Conservation (phyloP, 1,140 invertebrate species). For the Brachystomella parvula region DNA sequence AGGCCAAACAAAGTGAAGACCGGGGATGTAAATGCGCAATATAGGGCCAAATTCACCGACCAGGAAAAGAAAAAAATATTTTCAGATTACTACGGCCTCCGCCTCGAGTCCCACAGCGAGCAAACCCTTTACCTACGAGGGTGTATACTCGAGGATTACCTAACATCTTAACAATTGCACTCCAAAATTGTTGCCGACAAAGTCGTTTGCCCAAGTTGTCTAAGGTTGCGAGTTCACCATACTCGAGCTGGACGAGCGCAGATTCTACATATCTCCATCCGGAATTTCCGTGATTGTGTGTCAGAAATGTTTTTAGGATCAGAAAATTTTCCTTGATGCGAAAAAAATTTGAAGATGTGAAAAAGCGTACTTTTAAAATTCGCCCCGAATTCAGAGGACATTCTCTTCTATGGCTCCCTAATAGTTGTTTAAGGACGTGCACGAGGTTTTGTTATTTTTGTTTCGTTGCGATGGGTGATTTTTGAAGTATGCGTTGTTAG, state of each 20-base stretch:
- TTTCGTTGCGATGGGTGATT: too few species aligned
- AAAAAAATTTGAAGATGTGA: neutral
- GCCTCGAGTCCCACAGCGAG: neutral
- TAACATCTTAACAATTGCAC: too few species aligned
- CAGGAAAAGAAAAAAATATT: neutral
- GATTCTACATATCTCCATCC: neutral
- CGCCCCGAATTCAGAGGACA: neutral
- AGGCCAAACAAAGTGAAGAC: too few species aligned
- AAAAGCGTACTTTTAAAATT: neutral
- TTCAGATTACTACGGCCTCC: neutral
- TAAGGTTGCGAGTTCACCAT: too few species aligned
- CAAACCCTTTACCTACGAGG: constrained; percentile 10
- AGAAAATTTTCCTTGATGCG: too few species aligned
- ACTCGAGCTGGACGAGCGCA: neutral
- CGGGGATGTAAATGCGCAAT: too few species aligned
- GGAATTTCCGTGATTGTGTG: neutral
- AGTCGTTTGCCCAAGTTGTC: too few species aligned
- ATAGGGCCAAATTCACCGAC: neutral
- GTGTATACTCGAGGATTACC: too few species aligned
- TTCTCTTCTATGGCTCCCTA: neutral
- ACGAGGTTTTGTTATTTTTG: too few species aligned
- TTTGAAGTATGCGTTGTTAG: too few species aligned
- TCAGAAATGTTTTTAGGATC: neutral
- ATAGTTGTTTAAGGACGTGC: neutral
- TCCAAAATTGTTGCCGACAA: too few species aligned